A percentile compares a stretch with the other conserved stretches of the same genome.
Conservation (phyloP, 2,113 vertebrate species). For the Centropus bengalensis region DNA sequence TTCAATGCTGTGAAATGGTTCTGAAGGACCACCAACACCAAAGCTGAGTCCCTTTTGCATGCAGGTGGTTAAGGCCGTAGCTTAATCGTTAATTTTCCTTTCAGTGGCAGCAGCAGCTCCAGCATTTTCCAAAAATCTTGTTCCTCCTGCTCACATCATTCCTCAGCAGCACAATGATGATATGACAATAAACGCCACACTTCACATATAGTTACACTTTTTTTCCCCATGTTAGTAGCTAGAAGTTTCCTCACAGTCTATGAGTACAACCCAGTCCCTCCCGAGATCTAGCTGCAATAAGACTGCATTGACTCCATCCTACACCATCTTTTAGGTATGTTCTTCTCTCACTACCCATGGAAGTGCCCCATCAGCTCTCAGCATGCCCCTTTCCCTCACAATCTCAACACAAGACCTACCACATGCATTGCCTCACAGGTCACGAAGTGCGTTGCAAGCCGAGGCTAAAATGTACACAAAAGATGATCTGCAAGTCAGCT, state of each 20-base stretch:
- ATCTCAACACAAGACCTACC: not conserved
- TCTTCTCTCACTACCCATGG: not conserved
- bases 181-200: not conserved
- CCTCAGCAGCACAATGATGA: not conserved
- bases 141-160: not conserved
- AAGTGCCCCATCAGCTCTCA: not conserved
- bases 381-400: not conserved
- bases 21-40: not conserved
- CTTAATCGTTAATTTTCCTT: not conserved
- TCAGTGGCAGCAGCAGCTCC: not conserved
- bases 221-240: not conserved
- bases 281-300: not conserved
- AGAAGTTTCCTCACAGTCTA: not conserved
- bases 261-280: not conserved
- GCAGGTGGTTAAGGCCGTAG: not conserved
- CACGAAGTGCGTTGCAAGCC: no score
- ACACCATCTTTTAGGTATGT: not conserved
- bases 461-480: not conserved
- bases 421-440: accelerated
- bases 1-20: not conserved
- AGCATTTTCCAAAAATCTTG: accelerated
- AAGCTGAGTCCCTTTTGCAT: not conserved
- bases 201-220: not conserved
- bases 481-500: not conserved
- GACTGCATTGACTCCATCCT: not conserved